Evolutionary conservation across 2,113 vertebrate species (phyloP), one percentile per base, ranked within the genome.

Genomic region (Nipponia nippon): DNA sequence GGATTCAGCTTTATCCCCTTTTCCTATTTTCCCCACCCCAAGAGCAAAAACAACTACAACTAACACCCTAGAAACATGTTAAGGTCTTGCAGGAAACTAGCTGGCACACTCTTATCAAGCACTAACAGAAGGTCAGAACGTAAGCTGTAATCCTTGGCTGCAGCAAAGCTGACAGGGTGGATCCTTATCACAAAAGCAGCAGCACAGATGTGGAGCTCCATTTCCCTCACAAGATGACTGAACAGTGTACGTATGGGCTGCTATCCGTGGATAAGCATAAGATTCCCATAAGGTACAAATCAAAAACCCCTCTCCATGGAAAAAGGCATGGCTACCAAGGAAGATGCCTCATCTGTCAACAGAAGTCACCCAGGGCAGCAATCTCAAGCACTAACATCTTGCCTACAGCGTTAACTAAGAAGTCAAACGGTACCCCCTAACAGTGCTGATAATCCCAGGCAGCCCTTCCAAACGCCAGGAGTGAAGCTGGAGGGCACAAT

Each of bases 101-200:
- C 72, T 49, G 17, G 53, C 30, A 44, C 0, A 0, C 46, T 85
- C 61, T 94, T 97, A 95, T 97, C 96, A 50, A 56, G 66, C 52
- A 27, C 36, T 22, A 61, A 10, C 95, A 96, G 87, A 63, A 93
- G 77, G 61, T 53, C 69, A 93, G 82, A 83, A 91, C 5, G 4
- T 23, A 62, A 84, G 9, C 69, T 59, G 79, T 36, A 63, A 77
- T 36, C 73, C 38, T 13, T 16, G 63, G 42, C 83, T 73, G 83
- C 38, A 81, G 87, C 59, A 75, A 56, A 65, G 77, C 75, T 85
- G 75, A 40, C 52, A 61, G 46, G 30, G 56, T 36, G 75, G 30
- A 69, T 66, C 40, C 78, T 94, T 94, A 96, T 96, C 95, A 83
- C 56, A 71, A 49, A 47, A 79, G 40, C 4, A 90, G 84, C 73